These are phyloP conservation scores for Lasioglossum marginatum DNA, from an alignment of 2,888 invertebrate species.

Conservation along the genomic window DNA sequence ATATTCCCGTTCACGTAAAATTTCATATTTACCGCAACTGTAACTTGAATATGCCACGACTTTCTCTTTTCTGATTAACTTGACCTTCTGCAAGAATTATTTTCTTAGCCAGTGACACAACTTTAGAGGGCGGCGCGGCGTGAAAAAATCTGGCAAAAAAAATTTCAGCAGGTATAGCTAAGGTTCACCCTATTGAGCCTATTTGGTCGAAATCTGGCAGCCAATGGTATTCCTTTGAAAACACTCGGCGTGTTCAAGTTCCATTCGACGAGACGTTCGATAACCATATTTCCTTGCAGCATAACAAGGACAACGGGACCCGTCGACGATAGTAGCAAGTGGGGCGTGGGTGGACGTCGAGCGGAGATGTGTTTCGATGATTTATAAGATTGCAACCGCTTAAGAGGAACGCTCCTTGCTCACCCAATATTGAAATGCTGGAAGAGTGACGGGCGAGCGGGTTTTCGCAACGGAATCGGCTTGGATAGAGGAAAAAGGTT, in stretches of 20 bases:
- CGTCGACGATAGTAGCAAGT: neutral
- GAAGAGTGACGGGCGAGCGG: neutral
- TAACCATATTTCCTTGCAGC: neutral
- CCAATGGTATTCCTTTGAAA: neutral
- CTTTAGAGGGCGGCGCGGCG: no score
- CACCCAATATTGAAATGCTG: neutral
- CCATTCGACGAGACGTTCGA: constrained; percentile 1
- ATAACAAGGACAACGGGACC: neutral
- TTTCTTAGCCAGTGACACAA: no score
- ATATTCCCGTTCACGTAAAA: no score
- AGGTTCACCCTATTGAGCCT: neutral
- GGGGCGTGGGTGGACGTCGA: constrained; percentile 1
- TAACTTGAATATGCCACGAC: no score
- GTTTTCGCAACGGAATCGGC: neutral
- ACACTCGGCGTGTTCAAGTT: neutral
- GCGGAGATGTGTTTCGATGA: constrained; percentile 15
- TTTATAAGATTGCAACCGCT: constrained; percentile 33
- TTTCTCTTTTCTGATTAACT: no score
- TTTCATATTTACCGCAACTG: no score
- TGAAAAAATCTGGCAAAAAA: no score
- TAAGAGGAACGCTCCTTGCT: neutral
- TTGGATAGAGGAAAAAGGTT: neutral
- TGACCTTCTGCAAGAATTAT: no score
- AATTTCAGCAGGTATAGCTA: no score
- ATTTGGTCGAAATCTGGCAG: neutral